These are phyloP conservation scores for Pteria penguin DNA, from an alignment of 2,888 invertebrate species.

Conservation along the genomic window DNA sequence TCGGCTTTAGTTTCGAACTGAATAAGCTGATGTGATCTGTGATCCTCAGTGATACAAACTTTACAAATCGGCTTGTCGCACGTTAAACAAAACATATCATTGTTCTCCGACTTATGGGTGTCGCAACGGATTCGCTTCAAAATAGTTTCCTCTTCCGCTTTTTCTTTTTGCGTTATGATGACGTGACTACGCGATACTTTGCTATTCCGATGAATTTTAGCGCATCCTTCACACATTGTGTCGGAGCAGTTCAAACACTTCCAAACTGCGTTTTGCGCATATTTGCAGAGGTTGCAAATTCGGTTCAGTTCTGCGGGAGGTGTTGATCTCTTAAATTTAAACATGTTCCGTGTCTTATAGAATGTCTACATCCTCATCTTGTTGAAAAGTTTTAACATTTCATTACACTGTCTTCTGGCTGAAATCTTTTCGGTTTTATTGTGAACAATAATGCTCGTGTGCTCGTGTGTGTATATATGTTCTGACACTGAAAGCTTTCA, in stretches of 20 bases:
- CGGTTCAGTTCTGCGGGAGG: neutral
- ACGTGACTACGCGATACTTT: neutral
- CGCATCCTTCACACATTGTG: neutral
- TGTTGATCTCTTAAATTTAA: too few relatives aligned
- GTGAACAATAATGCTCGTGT: too few relatives aligned
- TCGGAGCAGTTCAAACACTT: conserved; percentile 13
- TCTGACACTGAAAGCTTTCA: too few relatives aligned
- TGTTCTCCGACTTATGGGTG: neutral
- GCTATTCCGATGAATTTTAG: neutral
- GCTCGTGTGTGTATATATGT: too few relatives aligned
- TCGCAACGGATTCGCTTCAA: neutral
- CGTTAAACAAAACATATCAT: neutral
- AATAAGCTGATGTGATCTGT: neutral
- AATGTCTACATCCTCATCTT: too few relatives aligned
- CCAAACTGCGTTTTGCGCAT: neutral
- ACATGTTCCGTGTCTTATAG: too few relatives aligned
- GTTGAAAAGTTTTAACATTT: too few relatives aligned
- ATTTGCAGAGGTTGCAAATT: neutral
- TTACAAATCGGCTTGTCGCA: conserved; percentile 13
- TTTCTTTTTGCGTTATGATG: neutral
- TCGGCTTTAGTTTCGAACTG: conserved; percentile 9
- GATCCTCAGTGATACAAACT: neutral
- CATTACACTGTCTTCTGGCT: too few relatives aligned
- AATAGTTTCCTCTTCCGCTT: neutral
- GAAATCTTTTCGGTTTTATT: too few relatives aligned